Evolutionary conservation across 2,888 invertebrate genomes (phyloP), one percentile per base, ranked within the genome.

Genomic region (Lasioglossum calceatum): DNA sequence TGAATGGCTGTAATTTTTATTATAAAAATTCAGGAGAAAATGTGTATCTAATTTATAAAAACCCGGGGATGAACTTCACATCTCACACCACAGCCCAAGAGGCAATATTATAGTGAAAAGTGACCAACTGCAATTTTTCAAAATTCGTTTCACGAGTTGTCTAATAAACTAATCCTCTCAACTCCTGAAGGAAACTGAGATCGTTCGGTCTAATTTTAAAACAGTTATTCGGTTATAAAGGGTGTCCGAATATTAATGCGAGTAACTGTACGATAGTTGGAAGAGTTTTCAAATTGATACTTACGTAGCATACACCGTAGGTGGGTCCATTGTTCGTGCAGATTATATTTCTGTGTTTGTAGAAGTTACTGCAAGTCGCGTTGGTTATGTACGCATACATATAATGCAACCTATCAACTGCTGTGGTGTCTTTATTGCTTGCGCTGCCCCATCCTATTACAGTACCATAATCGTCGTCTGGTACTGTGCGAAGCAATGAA

Each of bases 241-340:
- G 23, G 23, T 54, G 54, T 50, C 4, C 50, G 19, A 50, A 50
- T 7, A 50, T 50, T 23, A 54, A 23, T 54, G 23, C 0, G 23
- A 23, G 23, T 54, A 8, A 23, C 23, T 23, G 54, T 54, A 54
- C 8, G 23, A 23, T 23, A 54, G 23, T 8, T 54, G 7, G 2
- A 23, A 23, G 54, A 54, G 54, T 54, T 54, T n/a, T n/a, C 23
- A 23, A 54, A 61, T 71, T 50, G 27, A 76, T 54, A 82, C 89
- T 82, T 87, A 89, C 89, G 5, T 64, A 54, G 64, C 89, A 88
- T 36, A 84, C 47, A 4, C 89, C 89, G 14, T 3, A 2, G 19
- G 44, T 54, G 5, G 4, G 44, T 16, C 32, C 32, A 14, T 77
- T 70, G 27, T 42, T 77, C 1, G 89, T 89, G 61, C 89, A 89